These are phyloP conservation scores for Falco punctatus DNA, from an alignment of 2,113 vertebrate genomes.

Conservation along the genomic window DNA sequence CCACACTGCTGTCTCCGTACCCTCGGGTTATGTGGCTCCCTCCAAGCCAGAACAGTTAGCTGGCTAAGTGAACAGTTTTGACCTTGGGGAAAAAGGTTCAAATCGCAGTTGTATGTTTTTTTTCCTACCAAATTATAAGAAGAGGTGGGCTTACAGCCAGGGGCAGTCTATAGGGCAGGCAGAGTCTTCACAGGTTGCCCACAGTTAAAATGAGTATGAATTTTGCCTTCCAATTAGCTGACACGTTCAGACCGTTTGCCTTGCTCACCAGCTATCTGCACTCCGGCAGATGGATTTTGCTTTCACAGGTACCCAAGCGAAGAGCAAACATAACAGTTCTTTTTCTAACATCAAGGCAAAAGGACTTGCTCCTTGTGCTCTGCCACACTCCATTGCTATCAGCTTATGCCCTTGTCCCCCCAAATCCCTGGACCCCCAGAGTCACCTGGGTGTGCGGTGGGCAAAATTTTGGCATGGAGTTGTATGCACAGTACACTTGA, in stretches of 20 bases:
- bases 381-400: fast-evolving
- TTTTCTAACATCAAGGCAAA: not conserved
- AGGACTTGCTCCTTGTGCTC: not conserved
- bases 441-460: not conserved
- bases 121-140: not conserved
- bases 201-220: no score
- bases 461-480: not conserved
- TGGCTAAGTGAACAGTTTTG: no score
- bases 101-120: not conserved
- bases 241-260: not conserved
- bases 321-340: fast-evolving
- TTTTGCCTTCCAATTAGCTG: not conserved
- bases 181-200: not conserved
- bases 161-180: not conserved
- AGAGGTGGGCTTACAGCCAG: no score
- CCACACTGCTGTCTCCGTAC: not conserved
- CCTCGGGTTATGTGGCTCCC: not conserved
- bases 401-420: not conserved
- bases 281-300: not conserved
- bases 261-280: fast-evolving
- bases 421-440: fast-evolving
- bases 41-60: not conserved
- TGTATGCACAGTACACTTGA: not conserved
- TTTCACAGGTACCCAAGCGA: not conserved
- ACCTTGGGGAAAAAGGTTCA: not conserved